These are phyloP conservation scores for Bruchidius siliquastri DNA, from an alignment of 2,888 invertebrate genomes.

Conservation along the genomic window DNA sequence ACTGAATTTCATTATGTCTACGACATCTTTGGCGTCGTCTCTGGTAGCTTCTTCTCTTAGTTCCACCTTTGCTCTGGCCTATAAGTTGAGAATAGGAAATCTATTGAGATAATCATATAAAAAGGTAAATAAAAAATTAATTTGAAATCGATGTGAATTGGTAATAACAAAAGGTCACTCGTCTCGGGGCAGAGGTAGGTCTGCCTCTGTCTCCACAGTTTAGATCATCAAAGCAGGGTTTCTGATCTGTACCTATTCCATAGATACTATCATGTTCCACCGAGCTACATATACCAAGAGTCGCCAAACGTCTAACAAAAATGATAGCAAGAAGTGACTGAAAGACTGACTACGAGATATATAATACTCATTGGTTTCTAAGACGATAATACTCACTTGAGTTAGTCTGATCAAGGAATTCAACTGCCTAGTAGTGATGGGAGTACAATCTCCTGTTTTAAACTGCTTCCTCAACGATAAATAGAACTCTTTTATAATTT, in stretches of 20 bases:
- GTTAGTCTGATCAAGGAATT: constrained; percentile 84
- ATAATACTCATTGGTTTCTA: too few relatives aligned
- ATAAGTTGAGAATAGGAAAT: constrained; percentile 8
- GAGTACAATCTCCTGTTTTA: constrained; percentile 63
- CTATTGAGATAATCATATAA: not conserved
- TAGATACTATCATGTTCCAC: too few relatives aligned
- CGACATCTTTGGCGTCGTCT: constrained; percentile 78
- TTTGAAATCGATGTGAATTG: too few relatives aligned
- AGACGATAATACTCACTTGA: constrained; percentile 57
- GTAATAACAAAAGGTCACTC: too few relatives aligned
- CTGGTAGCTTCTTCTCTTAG: constrained; percentile 74
- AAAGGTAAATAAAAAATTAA: not conserved
- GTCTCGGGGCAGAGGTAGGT: too few relatives aligned
- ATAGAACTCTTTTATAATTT: constrained; percentile 73
- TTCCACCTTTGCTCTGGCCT: constrained; percentile 86
- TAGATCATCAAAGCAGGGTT: too few relatives aligned
- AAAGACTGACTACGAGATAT: too few relatives aligned
- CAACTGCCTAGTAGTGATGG: constrained; percentile 82
- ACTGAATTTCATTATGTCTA: constrained; percentile 79
- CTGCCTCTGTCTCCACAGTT: too few relatives aligned
- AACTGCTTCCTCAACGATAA: constrained; percentile 67
- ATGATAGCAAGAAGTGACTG: too few relatives aligned
- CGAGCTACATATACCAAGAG: too few relatives aligned
- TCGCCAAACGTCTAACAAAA: too few relatives aligned
- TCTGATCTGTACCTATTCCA: too few relatives aligned